phyloP scores from a whole-genome alignment of 2,113 vertebrate genomes.

The Xyliphius kryptos region DNA sequence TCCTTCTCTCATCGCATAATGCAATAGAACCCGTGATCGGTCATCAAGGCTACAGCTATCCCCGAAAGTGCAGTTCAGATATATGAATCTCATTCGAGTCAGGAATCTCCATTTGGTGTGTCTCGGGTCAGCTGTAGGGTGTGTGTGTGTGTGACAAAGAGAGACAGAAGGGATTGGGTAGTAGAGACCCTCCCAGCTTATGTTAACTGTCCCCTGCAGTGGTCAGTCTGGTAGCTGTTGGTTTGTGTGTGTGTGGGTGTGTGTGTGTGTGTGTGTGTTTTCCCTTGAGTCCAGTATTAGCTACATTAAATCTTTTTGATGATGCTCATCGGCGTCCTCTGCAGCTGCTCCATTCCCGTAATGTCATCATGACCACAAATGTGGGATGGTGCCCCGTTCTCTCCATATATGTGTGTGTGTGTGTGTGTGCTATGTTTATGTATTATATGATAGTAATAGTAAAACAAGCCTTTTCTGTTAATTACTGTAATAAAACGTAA shows the following conservation, averaged over 20 bases:
- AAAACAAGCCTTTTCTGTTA: no score
- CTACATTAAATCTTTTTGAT: slow-evolving; percentile 9
- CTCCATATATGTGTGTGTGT: no score
- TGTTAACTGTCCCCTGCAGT: slow-evolving; percentile 19
- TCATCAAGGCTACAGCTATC: slow-evolving; percentile 1
- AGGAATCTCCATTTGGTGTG: slow-evolving; percentile 25
- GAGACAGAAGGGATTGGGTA: slow-evolving; percentile 20
- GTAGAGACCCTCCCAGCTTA: no score
- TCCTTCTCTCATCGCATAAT: not conserved
- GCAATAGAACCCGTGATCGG: slow-evolving; percentile 1
- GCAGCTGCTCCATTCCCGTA: slow-evolving; percentile 27
- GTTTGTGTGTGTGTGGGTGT: no score
- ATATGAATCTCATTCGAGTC: no score
- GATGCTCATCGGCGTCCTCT: slow-evolving; percentile 3
- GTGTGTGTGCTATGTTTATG: no score
- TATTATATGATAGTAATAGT: no score
- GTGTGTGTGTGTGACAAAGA: slow-evolving; percentile 5
- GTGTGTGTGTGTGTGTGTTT: no score
- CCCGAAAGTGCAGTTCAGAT: not conserved
- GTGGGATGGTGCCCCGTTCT: no score
- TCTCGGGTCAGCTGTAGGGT: slow-evolving; percentile 26
- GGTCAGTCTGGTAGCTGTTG: no score
- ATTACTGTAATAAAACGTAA: no score
- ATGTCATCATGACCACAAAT: slow-evolving; percentile 19
- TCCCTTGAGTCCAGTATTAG: slow-evolving; percentile 16